Conservation (phyloP, 1,140 invertebrate genomes). For the Brachionus paranguensis region DNA sequence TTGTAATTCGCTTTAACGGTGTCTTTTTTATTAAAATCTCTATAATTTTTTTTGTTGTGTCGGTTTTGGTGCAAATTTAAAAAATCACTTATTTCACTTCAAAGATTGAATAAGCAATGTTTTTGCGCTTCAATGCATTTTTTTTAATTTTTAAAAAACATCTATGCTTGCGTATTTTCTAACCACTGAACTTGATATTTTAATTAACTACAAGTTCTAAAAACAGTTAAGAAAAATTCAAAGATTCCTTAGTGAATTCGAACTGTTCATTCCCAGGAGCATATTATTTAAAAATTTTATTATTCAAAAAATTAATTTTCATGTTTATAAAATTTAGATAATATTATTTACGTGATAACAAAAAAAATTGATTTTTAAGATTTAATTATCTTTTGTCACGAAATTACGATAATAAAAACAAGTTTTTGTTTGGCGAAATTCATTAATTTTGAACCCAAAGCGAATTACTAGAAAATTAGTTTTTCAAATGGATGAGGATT, state of each 20-base stretch:
- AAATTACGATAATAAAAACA: neutral
- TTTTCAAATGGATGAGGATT: conserved; percentile 15
- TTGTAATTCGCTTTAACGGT: neutral
- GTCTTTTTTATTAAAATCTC: too few species aligned
- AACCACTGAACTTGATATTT: too few species aligned
- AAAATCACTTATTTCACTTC: too few species aligned
- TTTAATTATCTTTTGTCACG: neutral
- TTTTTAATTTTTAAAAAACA: too few species aligned
- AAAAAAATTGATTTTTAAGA: neutral
- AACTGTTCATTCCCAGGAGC: neutral
- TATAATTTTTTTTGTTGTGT: neutral
- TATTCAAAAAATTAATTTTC: neutral
- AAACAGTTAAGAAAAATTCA: too few species aligned
- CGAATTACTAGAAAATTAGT: neutral
- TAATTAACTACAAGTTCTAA: too few species aligned
- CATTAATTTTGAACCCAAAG: neutral
- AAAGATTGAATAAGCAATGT: too few species aligned
- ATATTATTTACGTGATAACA: neutral
- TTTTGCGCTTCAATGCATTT: too few species aligned
- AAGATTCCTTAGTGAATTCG: neutral
- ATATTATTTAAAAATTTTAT: neutral
- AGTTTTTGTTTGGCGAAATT: neutral
- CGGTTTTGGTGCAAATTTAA: too few species aligned
- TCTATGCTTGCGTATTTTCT: too few species aligned
- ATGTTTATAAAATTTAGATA: neutral